Base-by-base conservation (phyloP, 2,888 invertebrate genomes). In the Ophion slaviceki region DNA sequence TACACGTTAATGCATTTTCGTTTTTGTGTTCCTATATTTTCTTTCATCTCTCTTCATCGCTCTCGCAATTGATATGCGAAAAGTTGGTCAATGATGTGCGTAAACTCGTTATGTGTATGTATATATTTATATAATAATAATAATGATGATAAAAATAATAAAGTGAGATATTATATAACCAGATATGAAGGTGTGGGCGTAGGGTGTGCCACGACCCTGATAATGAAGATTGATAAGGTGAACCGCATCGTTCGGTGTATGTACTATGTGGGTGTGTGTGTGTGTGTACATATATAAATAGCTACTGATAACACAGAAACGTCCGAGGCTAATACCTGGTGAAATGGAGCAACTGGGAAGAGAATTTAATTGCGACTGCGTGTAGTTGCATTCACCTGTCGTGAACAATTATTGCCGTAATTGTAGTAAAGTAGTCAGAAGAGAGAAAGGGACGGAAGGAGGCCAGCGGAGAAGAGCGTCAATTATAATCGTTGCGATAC, bases 351-450 rank as follows among this genome's bases (percentile, higher is more conserved):
- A 45, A 70, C 67, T 62, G 47, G 59, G 70, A 71, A 67, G 36
- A 14, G 40, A 59, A 61, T 71, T 66, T 76, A 85, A 85, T 79
- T 66, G 71, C 78, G 1, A 75, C 36, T 64, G 78, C 78, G 79
- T 75, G 82, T 45, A 40, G 62, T 53, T 75, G 47, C 71, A 59
- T 62, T 67, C 17, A 68, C n/a, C 53, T 70, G 40, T 68, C 80
- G 82, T 70, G 62, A 57, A 14, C 64, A 70, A 68, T 74, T 45
- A 78, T 81, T 74, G 47, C 62, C 47, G 24, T 66, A 36, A 72
- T 66, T 59, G 59, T 10, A 32, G 62, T 62, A 74, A 62, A 3
- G 32, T 53, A 53, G 53, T 53, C 4, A 53, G 53, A 14, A 17
- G 17, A 17, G 53, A 53, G 17, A 53, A 14, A 17, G 53, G 5